phyloP scores from a whole-genome alignment of 1,140 invertebrate genomes.

The Parasteatoda tepidariorum region DNA sequence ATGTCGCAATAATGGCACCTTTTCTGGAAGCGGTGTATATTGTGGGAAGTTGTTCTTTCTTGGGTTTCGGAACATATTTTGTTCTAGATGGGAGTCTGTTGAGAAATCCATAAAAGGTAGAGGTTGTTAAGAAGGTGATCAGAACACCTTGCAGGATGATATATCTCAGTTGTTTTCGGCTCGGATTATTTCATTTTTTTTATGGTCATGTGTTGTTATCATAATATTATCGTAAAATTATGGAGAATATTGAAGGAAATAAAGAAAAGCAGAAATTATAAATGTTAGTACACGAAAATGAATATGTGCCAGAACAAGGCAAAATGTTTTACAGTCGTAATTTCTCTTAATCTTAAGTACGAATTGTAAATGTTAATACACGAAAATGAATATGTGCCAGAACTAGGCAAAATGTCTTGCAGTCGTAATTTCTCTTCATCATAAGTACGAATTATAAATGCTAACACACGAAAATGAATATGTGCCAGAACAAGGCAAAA shows the following conservation, averaged over 20 bases:
- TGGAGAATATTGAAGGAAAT: too few relatives aligned
- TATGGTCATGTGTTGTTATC: neutral
- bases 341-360: too few relatives aligned
- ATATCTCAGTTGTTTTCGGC: neutral
- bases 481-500: too few relatives aligned
- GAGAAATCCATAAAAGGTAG: neutral
- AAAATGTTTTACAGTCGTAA: neutral
- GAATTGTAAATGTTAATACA: too few relatives aligned
- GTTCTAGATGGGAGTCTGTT: neutral
- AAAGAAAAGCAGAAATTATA: too few relatives aligned
- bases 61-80: conserved; percentile 3
- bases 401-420: too few relatives aligned
- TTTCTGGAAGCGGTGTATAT: conserved; percentile 11
- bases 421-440: neutral
- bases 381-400: too few relatives aligned
- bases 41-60: neutral
- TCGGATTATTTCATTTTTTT: neutral
- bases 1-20: conserved; percentile 25
- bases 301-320: too few relatives aligned
- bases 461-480: too few relatives aligned
- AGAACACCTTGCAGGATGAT: neutral
- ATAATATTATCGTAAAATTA: too few relatives aligned
- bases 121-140: neutral
- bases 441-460: too few relatives aligned
- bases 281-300: too few relatives aligned